phyloP scores from a whole-genome alignment of 37 sponge, comb jelly and placozoan species.

The Agelas oroides region DNA sequence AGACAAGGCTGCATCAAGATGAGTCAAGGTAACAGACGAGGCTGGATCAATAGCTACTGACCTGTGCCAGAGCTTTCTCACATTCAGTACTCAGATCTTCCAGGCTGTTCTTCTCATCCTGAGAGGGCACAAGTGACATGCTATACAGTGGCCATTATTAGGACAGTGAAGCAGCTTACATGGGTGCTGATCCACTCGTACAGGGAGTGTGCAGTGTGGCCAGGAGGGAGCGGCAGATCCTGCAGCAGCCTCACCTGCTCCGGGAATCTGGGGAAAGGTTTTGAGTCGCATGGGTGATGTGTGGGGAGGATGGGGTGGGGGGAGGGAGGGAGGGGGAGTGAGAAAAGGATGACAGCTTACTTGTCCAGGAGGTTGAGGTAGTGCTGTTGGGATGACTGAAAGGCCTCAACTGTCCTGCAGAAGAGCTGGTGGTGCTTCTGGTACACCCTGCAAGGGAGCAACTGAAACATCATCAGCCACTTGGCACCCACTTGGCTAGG shows the following conservation, averaged over 20 bases:
- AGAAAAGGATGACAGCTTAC: neutral
- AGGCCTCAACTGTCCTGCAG: slow-evolving; percentile 8
- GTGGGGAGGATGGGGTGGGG: neutral
- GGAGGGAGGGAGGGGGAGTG: neutral
- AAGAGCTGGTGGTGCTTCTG: slow-evolving; percentile 54
- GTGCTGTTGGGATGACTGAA: slow-evolving; percentile 1
- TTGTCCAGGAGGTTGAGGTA: slow-evolving; percentile 12
- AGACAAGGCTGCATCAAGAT: no score
- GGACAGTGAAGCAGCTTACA: neutral
- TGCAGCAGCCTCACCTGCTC: slow-evolving; percentile 39
- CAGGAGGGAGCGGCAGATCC: slow-evolving; percentile 13
- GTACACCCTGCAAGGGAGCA: slow-evolving; percentile 5
- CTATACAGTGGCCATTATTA: no score
- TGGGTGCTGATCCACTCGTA: slow-evolving; percentile 69
- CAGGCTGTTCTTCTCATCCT: slow-evolving; percentile 70
- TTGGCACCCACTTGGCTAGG: neutral
- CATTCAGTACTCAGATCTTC: slow-evolving; percentile 52
- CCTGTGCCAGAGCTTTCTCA: slow-evolving; percentile 39
- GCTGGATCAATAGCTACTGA: no score
- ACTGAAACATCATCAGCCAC: neutral
- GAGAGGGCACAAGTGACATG: neutral
- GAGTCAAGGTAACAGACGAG: no score
- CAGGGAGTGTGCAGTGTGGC: slow-evolving; percentile 19
- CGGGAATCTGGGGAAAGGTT: slow-evolving; percentile 29
- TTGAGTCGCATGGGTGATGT: no score